phyloP scores from a whole-genome alignment of 2,797 vertebrate genomes.

The Tauraco hartlaubi region DNA sequence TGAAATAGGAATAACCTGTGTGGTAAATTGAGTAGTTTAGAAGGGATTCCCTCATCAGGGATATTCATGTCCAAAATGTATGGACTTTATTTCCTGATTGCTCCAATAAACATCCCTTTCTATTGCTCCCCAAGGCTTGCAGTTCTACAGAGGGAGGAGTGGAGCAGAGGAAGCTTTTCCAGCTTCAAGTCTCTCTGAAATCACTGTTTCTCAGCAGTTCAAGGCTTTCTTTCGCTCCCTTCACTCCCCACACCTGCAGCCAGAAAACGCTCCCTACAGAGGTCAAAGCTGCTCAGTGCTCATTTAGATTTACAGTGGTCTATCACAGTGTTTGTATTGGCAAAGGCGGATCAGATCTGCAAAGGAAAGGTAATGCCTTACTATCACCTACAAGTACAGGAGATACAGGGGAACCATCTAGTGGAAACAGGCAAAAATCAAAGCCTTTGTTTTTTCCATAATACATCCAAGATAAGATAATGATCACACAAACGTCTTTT shows the following conservation, averaged over 20 bases:
- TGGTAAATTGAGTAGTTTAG: neutral
- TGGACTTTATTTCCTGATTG: neutral
- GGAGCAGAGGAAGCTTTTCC: neutral
- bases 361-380: neutral
- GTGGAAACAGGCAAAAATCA: neutral
- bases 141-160: neutral
- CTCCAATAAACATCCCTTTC: neutral
- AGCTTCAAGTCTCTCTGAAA: neutral
- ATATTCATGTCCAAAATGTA: neutral
- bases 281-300: neutral
- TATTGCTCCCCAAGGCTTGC: neutral
- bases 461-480: neutral
- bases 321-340: neutral
- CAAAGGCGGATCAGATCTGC: neutral
- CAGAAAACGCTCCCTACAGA: neutral
- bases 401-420: neutral
- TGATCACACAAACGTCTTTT: neutral
- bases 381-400: neutral
- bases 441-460: neutral
- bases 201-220: neutral
- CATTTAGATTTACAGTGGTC: neutral
- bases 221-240: neutral
- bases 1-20: neutral
- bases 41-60: constrained; percentile 20
- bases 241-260: neutral